Evolutionary conservation across 2,888 invertebrate species (phyloP).

Genomic region (Acleris literana): DNA sequence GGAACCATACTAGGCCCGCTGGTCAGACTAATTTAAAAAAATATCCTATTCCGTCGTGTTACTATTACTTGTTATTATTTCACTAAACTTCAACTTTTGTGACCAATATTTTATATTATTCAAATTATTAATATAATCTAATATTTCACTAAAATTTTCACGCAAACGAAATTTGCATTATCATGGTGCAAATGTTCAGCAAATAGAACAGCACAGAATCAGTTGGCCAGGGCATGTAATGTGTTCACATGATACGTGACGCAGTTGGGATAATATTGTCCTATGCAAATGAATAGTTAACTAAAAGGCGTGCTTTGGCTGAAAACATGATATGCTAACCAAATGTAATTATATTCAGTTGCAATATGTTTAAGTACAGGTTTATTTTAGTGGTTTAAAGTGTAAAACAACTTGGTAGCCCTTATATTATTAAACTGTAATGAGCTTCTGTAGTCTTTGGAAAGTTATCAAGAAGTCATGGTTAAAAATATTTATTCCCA

Average conservation of each 20-base stretch:
- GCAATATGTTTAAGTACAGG: neutral
- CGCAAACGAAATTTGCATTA: neutral
- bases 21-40: no score
- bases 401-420: no score
- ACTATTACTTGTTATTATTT: no score
- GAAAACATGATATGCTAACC: constrained; percentile 3
- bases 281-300: constrained; percentile 29
- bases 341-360: neutral
- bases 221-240: constrained; percentile 12
- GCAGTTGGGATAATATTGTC: constrained; percentile 25
- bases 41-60: no score
- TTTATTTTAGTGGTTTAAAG: neutral
- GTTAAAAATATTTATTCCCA: no score
- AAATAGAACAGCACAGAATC: constrained; percentile 7
- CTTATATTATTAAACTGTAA: no score
- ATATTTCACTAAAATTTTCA: neutral
- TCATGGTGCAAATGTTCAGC: neutral
- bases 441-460: no score
- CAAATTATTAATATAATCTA: no score
- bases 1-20: no score
- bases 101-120: no score
- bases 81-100: no score
- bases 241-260: constrained; percentile 23
- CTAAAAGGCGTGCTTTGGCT: constrained; percentile 22
- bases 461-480: no score